Conservation (phyloP, 1,140 invertebrate genomes). For the Bombyx mori region ASM3026992v2 NC_085125.1:677001-677500, state of each 20-base stretch:
- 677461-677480: no score
- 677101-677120: conserved; percentile 47
- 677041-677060: conserved; percentile 34
- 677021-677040: conserved; percentile 20
- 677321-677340: no score
- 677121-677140: conserved; percentile 57
- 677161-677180: conserved; percentile 65
- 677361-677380: no score
- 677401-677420: no score
- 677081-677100: conserved; percentile 46
- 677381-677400: no score
- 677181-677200: conserved; percentile 52
- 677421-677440: neutral
- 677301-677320: no score
- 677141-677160: conserved; percentile 27
- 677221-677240: no score
- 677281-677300: no score
- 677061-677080: conserved; percentile 56
- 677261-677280: no score
- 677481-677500: no score
- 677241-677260: neutral
- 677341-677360: no score
- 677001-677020: neutral
- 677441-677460: neutral
- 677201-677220: neutral